phyloP scores from a whole-genome alignment of 2,113 vertebrate genomes.

The Entelurus aequoreus region DNA sequence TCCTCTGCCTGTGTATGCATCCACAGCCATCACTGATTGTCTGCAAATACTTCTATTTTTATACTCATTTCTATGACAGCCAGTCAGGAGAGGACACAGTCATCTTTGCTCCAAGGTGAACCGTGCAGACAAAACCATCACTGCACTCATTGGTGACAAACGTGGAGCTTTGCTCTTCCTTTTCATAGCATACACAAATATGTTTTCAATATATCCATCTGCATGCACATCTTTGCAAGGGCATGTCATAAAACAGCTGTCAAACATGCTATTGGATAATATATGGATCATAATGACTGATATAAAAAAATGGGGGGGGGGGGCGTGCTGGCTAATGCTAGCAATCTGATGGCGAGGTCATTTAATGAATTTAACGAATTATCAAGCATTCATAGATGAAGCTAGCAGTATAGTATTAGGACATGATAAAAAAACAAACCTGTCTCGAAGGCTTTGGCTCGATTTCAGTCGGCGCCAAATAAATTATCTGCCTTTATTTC shows the following conservation, averaged over 20 bases:
- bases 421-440: conserved; percentile 50
- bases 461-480: conserved; percentile 26
- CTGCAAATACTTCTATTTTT: not conserved
- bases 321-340: conserved; percentile 24
- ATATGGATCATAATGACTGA: not conserved
- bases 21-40: not conserved
- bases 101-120: conserved; percentile 52
- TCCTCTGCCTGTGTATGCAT: not conserved
- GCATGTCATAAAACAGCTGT: conserved; percentile 18
- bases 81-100: conserved; percentile 23
- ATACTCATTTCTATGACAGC: conserved; percentile 8
- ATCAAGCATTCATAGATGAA: conserved; percentile 20
- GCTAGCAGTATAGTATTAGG: conserved; percentile 17
- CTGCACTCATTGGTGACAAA: conserved; percentile 6
- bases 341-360: conserved; percentile 44
- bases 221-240: conserved; percentile 35
- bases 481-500: not conserved
- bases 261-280: not conserved
- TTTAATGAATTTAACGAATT: conserved; percentile 35
- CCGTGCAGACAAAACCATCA: conserved; percentile 39
- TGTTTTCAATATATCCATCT: conserved; percentile 7
- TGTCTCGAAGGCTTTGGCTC: conserved; percentile 60
- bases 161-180: not conserved
- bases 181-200: conserved; percentile 15
- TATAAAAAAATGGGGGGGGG: conserved; percentile 6